Evolutionary conservation across 2,888 invertebrate genomes (phyloP), one percentile per base, ranked within the genome.

Genomic region (Drosophila mercatorum): DNA sequence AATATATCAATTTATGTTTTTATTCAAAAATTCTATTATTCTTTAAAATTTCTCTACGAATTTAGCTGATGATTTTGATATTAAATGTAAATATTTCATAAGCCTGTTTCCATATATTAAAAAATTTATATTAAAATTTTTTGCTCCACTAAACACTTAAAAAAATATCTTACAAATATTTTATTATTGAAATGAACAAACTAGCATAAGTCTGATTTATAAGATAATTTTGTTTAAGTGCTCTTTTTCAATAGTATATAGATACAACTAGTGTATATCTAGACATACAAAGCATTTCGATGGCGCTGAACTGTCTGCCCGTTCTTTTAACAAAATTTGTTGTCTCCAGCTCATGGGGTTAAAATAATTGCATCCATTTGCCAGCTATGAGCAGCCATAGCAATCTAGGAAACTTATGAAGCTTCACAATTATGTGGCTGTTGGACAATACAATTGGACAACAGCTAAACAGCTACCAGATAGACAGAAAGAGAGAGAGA

Each of bases 391-490:
- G 59, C 70, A 66, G 66, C 65, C 75, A 55, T 60, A 64, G 53
- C 2, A 64, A 52, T 61, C 51, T 57, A 41, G 26, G 34, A 7
- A 56, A 72, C 57, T 67, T 70, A 53, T 65, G 68, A 40, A 65
- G 81, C 68, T 84, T 82, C 82, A 56, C 69, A 81, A 75, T 81
- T 75, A 75, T 70, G 64, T 62, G 64, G 28, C 47, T 53, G 52
- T 51, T n/a, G 36, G 51, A 61, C 53, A 62, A 55, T 46, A 65
- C 56, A 62, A 72, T 55, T 28, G 28, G 44, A 57, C 40, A 38
- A 28, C n/a, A 41, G 17, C 40, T 49, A 40, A 38, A 28, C n/a
- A 41, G 26, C 40, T 44, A 40, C 22, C 28, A n/a, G 28, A 36
- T 17, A 47, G 28, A 2, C 38, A 22, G 28, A n/a, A 34, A 40